These are phyloP conservation scores for Calypte anna DNA, from an alignment of 2,113 vertebrate species.

Conservation along the genomic window DNA sequence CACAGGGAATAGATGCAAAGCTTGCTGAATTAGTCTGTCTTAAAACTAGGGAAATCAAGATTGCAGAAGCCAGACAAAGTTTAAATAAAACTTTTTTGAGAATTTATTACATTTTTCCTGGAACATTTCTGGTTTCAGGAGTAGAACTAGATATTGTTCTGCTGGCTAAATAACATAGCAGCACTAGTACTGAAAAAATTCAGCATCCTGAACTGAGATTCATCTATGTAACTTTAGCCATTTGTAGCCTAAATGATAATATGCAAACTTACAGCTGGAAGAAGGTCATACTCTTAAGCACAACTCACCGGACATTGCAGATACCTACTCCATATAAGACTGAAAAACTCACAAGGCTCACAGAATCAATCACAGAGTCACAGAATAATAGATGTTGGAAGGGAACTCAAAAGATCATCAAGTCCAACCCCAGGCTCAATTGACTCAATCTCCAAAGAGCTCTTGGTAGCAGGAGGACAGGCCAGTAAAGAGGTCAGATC, in stretches of 20 bases:
- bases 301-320: background rate
- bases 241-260: background rate
- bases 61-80: background rate
- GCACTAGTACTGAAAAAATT: background rate
- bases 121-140: background rate
- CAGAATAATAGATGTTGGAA: too few relatives aligned
- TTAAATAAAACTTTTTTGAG: background rate
- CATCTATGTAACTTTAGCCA: background rate
- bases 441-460: background rate
- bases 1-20: background rate
- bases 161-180: background rate
- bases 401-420: too few relatives aligned
- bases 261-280: background rate
- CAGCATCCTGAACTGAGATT: background rate
- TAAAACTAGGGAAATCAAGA: background rate
- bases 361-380: too few relatives aligned
- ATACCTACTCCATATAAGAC: background rate
- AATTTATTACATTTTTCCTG: background rate
- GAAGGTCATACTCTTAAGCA: background rate
- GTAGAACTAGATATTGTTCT: background rate
- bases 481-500: background rate
- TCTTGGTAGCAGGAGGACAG: background rate
- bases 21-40: background rate
- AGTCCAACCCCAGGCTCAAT: background rate
- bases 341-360: background rate